These are phyloP conservation scores for Drosophila ambigua DNA, from an alignment of 1,140 invertebrate species.

Conservation along the genomic window DNA sequence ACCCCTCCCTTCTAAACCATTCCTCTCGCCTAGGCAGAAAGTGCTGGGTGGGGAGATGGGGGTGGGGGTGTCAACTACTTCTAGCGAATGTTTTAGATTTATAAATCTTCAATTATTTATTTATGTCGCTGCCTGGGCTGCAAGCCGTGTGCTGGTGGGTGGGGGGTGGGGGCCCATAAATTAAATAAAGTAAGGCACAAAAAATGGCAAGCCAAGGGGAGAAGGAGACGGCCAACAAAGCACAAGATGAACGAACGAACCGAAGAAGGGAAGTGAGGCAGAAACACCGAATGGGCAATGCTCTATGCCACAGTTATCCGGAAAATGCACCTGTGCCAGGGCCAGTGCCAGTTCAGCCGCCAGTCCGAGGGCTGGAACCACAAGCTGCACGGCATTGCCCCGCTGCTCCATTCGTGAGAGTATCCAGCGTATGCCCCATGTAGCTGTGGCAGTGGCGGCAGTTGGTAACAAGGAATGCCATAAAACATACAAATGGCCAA, in stretches of 20 bases:
- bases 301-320: no score
- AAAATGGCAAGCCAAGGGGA: not conserved
- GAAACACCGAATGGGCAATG: not conserved
- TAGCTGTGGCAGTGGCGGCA: not conserved
- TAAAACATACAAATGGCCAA: slow-evolving; percentile 83
- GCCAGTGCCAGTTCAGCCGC: no score
- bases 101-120: slow-evolving; percentile 64
- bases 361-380: no score
- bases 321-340: no score
- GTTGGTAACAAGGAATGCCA: slow-evolving; percentile 73
- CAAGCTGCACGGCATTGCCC: no score
- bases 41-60: not conserved
- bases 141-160: slow-evolving; percentile 14
- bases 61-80: slow-evolving; percentile 41
- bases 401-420: no score
- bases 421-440: no score
- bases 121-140: slow-evolving; percentile 35
- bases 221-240: slow-evolving; percentile 3
- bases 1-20: not conserved
- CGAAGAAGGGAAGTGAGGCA: not conserved
- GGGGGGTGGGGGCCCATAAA: slow-evolving; percentile 33
- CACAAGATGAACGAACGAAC: not conserved
- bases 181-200: slow-evolving; percentile 54
- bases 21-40: not conserved
- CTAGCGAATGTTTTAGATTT: slow-evolving; percentile 58